Percentiles rank a stretch among this genome's conserved stretches.
Conservation (phyloP, 92 coral and sea anemone genomes). For the Parazoanthus swiftii region DNA sequence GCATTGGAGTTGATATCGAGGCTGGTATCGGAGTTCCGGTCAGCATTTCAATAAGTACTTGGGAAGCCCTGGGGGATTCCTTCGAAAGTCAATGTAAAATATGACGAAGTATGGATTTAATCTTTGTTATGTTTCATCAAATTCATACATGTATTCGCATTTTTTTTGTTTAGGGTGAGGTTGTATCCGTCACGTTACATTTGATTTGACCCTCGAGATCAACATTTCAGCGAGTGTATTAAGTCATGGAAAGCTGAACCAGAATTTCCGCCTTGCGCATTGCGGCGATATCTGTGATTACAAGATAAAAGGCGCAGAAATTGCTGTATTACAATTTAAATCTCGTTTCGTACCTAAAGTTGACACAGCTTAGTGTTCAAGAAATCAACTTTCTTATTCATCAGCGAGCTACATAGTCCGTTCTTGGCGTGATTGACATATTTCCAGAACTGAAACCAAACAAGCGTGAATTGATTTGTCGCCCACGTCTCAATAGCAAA, state of each 20-base stretch:
- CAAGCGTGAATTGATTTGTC: not conserved
- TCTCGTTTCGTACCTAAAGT: not conserved
- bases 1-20: conserved; percentile 19
- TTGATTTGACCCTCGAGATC: not conserved
- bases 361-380: not conserved
- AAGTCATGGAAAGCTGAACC: not conserved
- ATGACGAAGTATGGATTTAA: not conserved
- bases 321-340: not conserved
- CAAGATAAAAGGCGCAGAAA: not conserved
- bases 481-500: too few species aligned
- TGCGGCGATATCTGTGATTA: not conserved
- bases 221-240: not conserved
- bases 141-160: not conserved
- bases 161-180: not conserved
- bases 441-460: not conserved
- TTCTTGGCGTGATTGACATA: not conserved
- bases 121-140: not conserved
- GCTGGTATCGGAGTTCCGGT: conserved; percentile 34
- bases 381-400: not conserved
- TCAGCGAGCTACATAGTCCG: too few species aligned
- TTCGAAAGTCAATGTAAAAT: conserved; percentile 1
- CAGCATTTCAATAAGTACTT: not conserved
- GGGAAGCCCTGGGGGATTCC: conserved; percentile 42
- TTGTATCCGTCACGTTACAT: not conserved
- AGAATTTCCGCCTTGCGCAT: not conserved